These are phyloP conservation scores for Neelides folsomi DNA, from an alignment of 2,888 invertebrate species.

Conservation along the genomic window DNA sequence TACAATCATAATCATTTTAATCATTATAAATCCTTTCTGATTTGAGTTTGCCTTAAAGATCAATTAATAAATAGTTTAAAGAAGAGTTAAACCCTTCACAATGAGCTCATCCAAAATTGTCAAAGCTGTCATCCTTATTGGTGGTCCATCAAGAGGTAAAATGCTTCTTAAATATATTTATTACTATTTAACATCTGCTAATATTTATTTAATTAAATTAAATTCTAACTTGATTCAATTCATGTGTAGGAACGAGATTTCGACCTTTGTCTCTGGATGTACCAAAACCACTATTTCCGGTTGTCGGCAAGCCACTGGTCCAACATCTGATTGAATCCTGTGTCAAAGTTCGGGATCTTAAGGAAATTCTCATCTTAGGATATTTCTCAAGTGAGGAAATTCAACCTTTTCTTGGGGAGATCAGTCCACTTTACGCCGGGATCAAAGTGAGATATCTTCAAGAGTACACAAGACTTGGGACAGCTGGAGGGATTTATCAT, in stretches of 20 bases:
- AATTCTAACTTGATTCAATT: no score
- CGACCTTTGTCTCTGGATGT: slow-evolving; percentile 88
- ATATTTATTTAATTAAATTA: not conserved
- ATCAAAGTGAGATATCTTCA: slow-evolving; percentile 83
- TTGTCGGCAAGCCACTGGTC: slow-evolving; percentile 88
- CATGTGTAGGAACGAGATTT: slow-evolving; percentile 94
- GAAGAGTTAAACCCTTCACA: no score
- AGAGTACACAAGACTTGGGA: slow-evolving; percentile 87
- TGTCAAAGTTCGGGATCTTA: slow-evolving; percentile 57
- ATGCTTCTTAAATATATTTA: not conserved
- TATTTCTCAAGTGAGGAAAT: slow-evolving; percentile 77
- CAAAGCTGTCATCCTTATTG: slow-evolving; percentile 80
- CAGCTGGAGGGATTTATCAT: slow-evolving; percentile 92
- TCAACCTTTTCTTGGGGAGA: slow-evolving; percentile 69
- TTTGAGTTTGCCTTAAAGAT: no score
- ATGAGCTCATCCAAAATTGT: slow-evolving; percentile 43
- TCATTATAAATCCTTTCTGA: not conserved
- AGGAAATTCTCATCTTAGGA: slow-evolving; percentile 86
- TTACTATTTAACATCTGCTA: not conserved
- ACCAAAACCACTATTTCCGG: slow-evolving; percentile 95
- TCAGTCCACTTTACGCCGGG: slow-evolving; percentile 62
- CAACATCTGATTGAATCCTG: slow-evolving; percentile 97
- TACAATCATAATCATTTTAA: not conserved
- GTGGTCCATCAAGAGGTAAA: slow-evolving; percentile 85
- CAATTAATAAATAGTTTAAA: no score